Conservation (phyloP, 1,140 invertebrate genomes). For the Macrotrachela quadricornifera region DNA sequence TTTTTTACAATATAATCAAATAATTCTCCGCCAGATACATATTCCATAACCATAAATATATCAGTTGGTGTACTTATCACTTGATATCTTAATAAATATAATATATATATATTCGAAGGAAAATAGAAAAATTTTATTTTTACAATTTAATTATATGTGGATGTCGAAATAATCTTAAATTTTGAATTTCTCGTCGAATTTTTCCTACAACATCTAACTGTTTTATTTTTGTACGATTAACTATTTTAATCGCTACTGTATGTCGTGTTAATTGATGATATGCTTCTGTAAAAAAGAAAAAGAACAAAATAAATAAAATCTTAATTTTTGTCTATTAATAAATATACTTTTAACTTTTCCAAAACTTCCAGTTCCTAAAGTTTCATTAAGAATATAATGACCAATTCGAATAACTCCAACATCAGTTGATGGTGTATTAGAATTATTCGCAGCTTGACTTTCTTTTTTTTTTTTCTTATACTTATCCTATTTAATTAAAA, state of each 20-base stretch:
- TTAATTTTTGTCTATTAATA: too few species aligned
- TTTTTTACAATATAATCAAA: slow-evolving; percentile 99
- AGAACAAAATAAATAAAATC: too few species aligned
- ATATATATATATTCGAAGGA: background rate
- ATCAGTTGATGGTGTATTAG: too few species aligned
- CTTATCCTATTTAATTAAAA: too few species aligned
- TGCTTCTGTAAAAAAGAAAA: background rate
- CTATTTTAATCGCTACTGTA: slow-evolving; percentile 94
- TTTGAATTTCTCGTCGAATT: slow-evolving; percentile 92
- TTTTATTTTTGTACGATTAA: slow-evolving; percentile 96
- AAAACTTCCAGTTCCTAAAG: slow-evolving; percentile 35
- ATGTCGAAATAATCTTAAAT: slow-evolving; percentile 90
- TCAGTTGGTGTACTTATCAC: slow-evolving; percentile 86
- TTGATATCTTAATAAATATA: slow-evolving; percentile 41
- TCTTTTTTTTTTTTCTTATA: too few species aligned
- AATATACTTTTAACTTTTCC: slow-evolving; percentile 34
- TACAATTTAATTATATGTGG: slow-evolving; percentile 98
- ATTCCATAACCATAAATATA: slow-evolving; percentile 99
- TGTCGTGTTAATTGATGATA: slow-evolving; percentile 79
- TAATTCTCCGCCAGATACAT: slow-evolving; percentile 90
- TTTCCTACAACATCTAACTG: slow-evolving; percentile 96
- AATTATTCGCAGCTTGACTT: too few species aligned
- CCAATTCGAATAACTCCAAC: slow-evolving; percentile 20
- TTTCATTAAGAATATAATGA: slow-evolving; percentile 36
- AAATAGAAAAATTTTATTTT: slow-evolving; percentile 26